Base-by-base conservation (phyloP, 2,797 vertebrate species). In the Chrysolophus pictus region DNA sequence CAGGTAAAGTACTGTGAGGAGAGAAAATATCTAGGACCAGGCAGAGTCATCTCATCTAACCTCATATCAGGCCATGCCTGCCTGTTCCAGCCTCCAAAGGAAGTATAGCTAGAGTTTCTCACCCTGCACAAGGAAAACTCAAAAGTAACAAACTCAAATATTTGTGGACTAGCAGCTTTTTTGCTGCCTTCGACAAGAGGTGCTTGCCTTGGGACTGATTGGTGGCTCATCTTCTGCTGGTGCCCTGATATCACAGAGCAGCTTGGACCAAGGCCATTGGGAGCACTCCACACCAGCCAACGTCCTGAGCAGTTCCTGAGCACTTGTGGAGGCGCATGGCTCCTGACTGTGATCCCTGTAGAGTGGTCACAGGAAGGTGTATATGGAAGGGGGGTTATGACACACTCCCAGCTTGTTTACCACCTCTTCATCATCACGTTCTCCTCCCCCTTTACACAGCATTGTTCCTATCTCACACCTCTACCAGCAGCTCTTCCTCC, bases 271-370 rank as follows among this genome's bases (percentile, higher is more conserved):
- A 65, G 31, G 7, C 63, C 31, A 11, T n/a, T 22, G 42, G 41
- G 21, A 2, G 39, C 23, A 42, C 6, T 31, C 4, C 26, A 47
- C 1, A 1, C 17, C 37, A 64, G 56, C 14, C 51, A 37, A 29
- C 17, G 21, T 18, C 7, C 49, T 29, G 35, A 41, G 39, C 58
- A 56, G 41, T n/a, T 60, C 35, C 72, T 1, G 1, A 49, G 51
- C 1, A 0, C 39, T 2, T 22, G 12, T 3, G 33, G 33, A 24
- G 10, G 35, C 69, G 44, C 2, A 0, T 5, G 42, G 49, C 41
- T 41, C 41, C 41, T 64, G 41, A 31, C 26, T 65, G 49, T 59
- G 0, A 0, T 18, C 22, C 1, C 0, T 47, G 53, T 11, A 7
- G 10, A 14, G 19, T 35, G 53, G 23, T n/a, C 64, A 11, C 33